Base-by-base conservation (phyloP, 2,797 vertebrate species). In the Lutjanus campechanus region DNA sequence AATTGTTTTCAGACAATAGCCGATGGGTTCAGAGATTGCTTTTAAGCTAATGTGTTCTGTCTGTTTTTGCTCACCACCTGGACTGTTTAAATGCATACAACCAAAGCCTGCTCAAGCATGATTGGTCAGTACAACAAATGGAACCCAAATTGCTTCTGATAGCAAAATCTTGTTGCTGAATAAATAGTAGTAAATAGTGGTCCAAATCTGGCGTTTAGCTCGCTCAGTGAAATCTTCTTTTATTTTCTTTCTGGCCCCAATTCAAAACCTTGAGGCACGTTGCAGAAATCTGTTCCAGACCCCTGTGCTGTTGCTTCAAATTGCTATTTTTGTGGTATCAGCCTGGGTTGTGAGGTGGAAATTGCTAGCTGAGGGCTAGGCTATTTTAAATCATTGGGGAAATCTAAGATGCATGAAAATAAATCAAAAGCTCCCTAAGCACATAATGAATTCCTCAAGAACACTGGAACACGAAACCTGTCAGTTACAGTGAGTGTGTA, bases 321-420 rank as follows among this genome's bases (percentile, higher is more conserved):
- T 36, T 49, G 41, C 12, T 60, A 3, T 65, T 80, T 73, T 1
- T 67, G 53, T 65, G 17, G 53, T n/a, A n/a, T 51, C 41, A 25
- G 3, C 36, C 25, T 70, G 61, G 11, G 41, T 60, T 59, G 15
- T 29, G 11, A 41, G 60, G 15, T 55, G 29, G 16, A 29, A 46
- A 56, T 12, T 62, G 13, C 41, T 22, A 15, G 36, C 55, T 47
- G 49, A 61, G 8, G 47, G 41, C 19, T 7, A 5, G 16, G 20
- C 22, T 25, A 20, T 47, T 43, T 61, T 25, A 51, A 69, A 73
- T 58, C 40, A 62, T 61, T n/a, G 13, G 43, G 15, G 66, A 43
- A 75, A 61, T 61, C 22, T 40, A 44, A 19, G 16, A 73, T 25
- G 22, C n/a, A 40, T 44, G 29, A 19, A 56, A 68, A 70, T 41